These are phyloP conservation scores for Lissocephala sabroskyi DNA, from an alignment of 2,888 invertebrate genomes.

Conservation along the genomic window DNA sequence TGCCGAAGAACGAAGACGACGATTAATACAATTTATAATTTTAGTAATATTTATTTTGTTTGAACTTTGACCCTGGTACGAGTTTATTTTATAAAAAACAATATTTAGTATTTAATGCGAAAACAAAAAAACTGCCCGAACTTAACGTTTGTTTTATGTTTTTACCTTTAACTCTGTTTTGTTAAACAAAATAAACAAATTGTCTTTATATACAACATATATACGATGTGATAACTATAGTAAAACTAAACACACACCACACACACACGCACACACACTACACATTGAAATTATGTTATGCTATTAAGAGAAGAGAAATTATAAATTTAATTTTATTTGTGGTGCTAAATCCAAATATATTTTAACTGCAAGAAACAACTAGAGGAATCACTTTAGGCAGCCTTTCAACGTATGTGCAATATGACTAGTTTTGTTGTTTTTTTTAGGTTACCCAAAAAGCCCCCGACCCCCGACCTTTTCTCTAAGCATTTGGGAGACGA, in stretches of 20 bases:
- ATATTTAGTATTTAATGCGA: constrained; percentile 49
- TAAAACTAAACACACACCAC: constrained; percentile 41
- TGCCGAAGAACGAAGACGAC: constrained; percentile 35
- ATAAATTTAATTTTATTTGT: constrained; percentile 36
- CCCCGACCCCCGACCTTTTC: too few relatives aligned
- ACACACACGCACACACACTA: constrained; percentile 27
- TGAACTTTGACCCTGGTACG: too few relatives aligned
- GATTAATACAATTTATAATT: too few relatives aligned
- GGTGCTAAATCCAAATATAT: constrained; percentile 73
- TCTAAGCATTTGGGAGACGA: constrained; percentile 29
- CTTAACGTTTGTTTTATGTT: constrained; percentile 55
- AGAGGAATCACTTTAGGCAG: constrained; percentile 15
- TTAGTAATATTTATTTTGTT: constrained; percentile 65
- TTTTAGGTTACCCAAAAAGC: too few relatives aligned
- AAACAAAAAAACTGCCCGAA: constrained; percentile 60
- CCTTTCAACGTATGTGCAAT: constrained; percentile 72
- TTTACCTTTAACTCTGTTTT: constrained; percentile 49
- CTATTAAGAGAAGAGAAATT: constrained; percentile 32
- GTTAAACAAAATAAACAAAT: constrained; percentile 32
- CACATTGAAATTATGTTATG: constrained; percentile 61
- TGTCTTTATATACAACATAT: constrained; percentile 41
- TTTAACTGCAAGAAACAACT: constrained; percentile 30
- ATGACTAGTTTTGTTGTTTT: constrained; percentile 74
- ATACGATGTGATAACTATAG: constrained; percentile 64
- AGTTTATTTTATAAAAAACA: constrained; percentile 49